These are phyloP conservation scores for Dinothrombium tinctorium DNA, from an alignment of 1,140 invertebrate genomes.

Conservation along the genomic window DNA sequence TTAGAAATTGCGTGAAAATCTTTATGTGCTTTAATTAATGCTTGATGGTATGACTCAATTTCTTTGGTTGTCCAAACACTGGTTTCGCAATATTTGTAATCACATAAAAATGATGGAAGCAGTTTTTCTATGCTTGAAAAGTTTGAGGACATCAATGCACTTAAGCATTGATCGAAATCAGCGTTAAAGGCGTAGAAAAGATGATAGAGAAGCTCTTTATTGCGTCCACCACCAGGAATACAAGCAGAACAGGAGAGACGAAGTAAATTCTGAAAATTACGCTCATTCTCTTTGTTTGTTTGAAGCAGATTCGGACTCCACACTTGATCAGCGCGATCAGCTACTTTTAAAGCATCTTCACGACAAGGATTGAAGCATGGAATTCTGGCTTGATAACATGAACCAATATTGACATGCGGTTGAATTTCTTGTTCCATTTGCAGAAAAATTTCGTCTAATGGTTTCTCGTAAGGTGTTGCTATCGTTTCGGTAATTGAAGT, in stretches of 20 bases:
- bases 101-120: slow-evolving; percentile 44
- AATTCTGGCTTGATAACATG: slow-evolving; percentile 61
- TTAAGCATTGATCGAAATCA: slow-evolving; percentile 61
- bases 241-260: slow-evolving; percentile 46
- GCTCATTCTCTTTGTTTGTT: not conserved
- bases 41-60: slow-evolving; percentile 64
- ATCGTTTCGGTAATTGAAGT: not conserved
- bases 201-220: slow-evolving; percentile 81
- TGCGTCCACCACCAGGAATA: slow-evolving; percentile 46
- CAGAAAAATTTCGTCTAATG: not conserved
- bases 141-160: slow-evolving; percentile 49
- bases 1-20: slow-evolving; percentile 68
- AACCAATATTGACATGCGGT: slow-evolving; percentile 67
- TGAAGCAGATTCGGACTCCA: slow-evolving; percentile 14
- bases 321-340: slow-evolving; percentile 16
- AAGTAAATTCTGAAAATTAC: slow-evolving; percentile 28
- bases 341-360: too few species aligned
- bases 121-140: slow-evolving; percentile 29
- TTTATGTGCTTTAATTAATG: slow-evolving; percentile 68
- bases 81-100: slow-evolving; percentile 45
- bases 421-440: slow-evolving; percentile 27
- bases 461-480: not conserved
- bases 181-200: slow-evolving; percentile 60
- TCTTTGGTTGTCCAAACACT: slow-evolving; percentile 60
- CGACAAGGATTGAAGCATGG: too few species aligned